Conservation (phyloP, 2,888 invertebrate genomes). For the Serrognathus titanus region DNA sequence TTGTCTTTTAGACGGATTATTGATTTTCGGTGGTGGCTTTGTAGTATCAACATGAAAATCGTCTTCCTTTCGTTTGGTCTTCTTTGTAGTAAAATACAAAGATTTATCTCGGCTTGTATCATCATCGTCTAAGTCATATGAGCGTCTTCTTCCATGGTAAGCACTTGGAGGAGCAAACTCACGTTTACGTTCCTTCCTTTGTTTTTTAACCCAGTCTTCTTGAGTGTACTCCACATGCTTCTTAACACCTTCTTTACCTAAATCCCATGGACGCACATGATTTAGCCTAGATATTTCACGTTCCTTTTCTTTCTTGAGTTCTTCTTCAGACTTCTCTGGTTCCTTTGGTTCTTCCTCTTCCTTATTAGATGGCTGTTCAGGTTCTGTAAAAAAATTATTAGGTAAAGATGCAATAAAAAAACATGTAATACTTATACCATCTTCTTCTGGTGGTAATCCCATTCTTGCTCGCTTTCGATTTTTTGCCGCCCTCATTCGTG, state of each 20-base stretch:
- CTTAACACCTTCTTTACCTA: constrained; percentile 63
- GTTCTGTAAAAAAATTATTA: constrained; percentile 21
- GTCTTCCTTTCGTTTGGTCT: constrained; percentile 3
- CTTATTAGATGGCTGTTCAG: constrained; percentile 38
- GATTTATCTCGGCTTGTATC: constrained; percentile 26
- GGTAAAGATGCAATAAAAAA: constrained; percentile 3
- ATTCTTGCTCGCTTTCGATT: constrained; percentile 70
- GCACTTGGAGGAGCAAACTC: constrained; percentile 74
- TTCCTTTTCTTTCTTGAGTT: constrained; percentile 37
- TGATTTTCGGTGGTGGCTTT: constrained; percentile 19
- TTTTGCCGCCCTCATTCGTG: constrained; percentile 68
- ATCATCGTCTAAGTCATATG: constrained; percentile 1
- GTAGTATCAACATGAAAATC: constrained; percentile 10
- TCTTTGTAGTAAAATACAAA: constrained; percentile 40
- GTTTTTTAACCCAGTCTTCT: constrained; percentile 73
- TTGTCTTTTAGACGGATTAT: constrained; percentile 22
- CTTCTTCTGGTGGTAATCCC: constrained; percentile 62
- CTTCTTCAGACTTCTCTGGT: constrained; percentile 16
- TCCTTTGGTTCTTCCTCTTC: constrained; percentile 29
- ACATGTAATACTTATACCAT: constrained; percentile 14
- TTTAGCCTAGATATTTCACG: constrained; percentile 53
- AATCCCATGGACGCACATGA: constrained; percentile 69
- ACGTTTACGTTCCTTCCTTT: constrained; percentile 64
- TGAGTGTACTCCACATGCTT: constrained; percentile 62
- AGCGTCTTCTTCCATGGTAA: constrained; percentile 18